These are phyloP conservation scores for Anniella stebbinsi DNA, from an alignment of 2,797 vertebrate genomes.

Conservation along the genomic window DNA sequence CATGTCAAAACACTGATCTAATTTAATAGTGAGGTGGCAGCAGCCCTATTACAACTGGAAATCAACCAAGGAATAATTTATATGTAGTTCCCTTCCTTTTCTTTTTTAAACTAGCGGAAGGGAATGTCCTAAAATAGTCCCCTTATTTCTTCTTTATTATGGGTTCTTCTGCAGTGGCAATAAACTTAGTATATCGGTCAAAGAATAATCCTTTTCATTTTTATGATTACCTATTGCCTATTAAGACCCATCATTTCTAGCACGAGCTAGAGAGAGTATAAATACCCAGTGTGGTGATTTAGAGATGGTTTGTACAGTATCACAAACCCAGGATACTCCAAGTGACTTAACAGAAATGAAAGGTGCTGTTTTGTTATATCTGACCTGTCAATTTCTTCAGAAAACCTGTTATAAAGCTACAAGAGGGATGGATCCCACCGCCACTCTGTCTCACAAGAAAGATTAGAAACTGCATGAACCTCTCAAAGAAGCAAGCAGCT, in stretches of 20 bases:
- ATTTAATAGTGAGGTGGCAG: constrained; percentile 37
- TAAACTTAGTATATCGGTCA: not conserved
- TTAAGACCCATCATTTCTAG: not conserved
- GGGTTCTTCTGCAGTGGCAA: constrained; percentile 1
- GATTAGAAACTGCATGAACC: constrained; percentile 34
- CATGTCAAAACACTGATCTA: constrained; percentile 46
- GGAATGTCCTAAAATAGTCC: not conserved
- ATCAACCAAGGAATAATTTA: constrained; percentile 44
- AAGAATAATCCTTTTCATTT: constrained; percentile 14
- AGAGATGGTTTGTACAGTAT: not conserved
- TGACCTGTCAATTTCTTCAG: constrained; percentile 62
- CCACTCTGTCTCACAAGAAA: constrained; percentile 21
- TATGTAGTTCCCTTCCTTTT: not conserved
- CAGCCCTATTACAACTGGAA: constrained; percentile 3
- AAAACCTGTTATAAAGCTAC: constrained; percentile 39
- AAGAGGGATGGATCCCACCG: constrained; percentile 20
- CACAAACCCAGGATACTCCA: not conserved
- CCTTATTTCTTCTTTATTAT: constrained; percentile 2
- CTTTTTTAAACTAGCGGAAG: constrained; percentile 21
- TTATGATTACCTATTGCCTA: not conserved
- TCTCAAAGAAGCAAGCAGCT: not conserved
- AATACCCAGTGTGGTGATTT: not conserved
- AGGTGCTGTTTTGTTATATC: not conserved
- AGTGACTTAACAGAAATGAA: not conserved
- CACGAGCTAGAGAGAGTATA: not conserved